phyloP scores from a whole-genome alignment of 1,140 invertebrate genomes.

The Calliphora vicina region DNA sequence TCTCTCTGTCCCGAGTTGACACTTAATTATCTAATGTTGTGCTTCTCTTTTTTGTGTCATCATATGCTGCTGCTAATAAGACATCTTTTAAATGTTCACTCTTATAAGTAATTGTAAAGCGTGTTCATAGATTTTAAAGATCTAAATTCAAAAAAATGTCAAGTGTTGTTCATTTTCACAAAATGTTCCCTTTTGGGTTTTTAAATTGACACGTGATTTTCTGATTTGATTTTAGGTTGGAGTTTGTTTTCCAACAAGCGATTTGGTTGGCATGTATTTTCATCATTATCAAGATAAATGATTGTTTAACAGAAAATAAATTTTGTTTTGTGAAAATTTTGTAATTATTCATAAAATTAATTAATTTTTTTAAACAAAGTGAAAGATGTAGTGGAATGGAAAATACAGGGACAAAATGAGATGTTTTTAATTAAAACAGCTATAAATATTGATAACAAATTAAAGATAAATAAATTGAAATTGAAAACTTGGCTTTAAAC shows the following conservation, averaged over 20 bases:
- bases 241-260: background rate
- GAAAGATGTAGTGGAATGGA: background rate
- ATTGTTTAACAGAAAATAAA: background rate
- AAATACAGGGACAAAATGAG: too few relatives aligned
- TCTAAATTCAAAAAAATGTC: background rate
- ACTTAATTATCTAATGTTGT: background rate
- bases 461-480: too few relatives aligned
- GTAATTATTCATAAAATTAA: background rate
- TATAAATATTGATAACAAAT: too few relatives aligned
- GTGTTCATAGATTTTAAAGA: background rate
- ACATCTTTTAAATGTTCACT: background rate
- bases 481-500: too few relatives aligned
- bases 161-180: background rate
- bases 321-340: background rate
- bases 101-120: background rate
- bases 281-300: background rate
- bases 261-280: background rate
- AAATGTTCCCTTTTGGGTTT: background rate
- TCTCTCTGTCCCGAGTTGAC: background rate
- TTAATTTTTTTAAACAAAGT: background rate
- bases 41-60: background rate
- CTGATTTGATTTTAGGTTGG: slow-evolving; percentile 1
- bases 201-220: slow-evolving; percentile 6
- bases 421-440: too few relatives aligned
- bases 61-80: background rate